A percentile compares a stretch with the other conserved stretches of the same genome.
Evolutionary conservation across 2,888 invertebrate genomes (phyloP).

Genomic region (Drosophila neonasuta): DNA sequence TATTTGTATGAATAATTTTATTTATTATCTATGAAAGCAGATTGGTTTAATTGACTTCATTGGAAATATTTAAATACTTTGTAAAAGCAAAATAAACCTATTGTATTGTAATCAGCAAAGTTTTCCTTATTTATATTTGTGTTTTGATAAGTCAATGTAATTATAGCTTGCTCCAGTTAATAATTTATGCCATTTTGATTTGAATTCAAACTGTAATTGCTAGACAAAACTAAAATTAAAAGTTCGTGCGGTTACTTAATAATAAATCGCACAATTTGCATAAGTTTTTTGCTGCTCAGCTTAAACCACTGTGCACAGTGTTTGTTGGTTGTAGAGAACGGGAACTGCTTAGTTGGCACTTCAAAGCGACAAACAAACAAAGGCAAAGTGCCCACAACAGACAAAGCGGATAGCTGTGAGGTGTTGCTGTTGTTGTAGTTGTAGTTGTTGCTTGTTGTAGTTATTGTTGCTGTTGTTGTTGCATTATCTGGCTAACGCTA

Average conservation of each 20-base stretch:
- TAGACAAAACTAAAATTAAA: not conserved
- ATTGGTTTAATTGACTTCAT: too few relatives aligned
- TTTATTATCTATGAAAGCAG: too few relatives aligned
- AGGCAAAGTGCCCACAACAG: conserved; percentile 24
- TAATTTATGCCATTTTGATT: too few relatives aligned
- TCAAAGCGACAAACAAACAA: conserved; percentile 51
- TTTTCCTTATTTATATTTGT: not conserved
- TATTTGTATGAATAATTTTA: too few relatives aligned
- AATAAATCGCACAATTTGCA: not conserved
- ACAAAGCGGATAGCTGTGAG: conserved; percentile 13
- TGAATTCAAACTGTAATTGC: not conserved
- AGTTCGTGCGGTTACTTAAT: not conserved
- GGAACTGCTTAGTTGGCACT: conserved; percentile 46
- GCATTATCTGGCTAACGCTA: conserved; percentile 51
- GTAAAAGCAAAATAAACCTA: not conserved
- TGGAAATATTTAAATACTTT: too few relatives aligned
- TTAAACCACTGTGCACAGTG: conserved; percentile 46
- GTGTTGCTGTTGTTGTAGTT: conserved; percentile 37
- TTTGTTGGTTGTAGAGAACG: conserved; percentile 11
- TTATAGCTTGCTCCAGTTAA: not conserved
- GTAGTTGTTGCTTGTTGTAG: not conserved
- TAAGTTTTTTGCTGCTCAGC: not conserved
- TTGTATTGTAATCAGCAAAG: not conserved
- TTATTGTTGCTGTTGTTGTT: conserved; percentile 8
- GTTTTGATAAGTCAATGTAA: not conserved